Evolutionary conservation across 2,888 invertebrate genomes (phyloP), one percentile per base, ranked within the genome.

Genomic region (Stegana nigrithorax): DNA sequence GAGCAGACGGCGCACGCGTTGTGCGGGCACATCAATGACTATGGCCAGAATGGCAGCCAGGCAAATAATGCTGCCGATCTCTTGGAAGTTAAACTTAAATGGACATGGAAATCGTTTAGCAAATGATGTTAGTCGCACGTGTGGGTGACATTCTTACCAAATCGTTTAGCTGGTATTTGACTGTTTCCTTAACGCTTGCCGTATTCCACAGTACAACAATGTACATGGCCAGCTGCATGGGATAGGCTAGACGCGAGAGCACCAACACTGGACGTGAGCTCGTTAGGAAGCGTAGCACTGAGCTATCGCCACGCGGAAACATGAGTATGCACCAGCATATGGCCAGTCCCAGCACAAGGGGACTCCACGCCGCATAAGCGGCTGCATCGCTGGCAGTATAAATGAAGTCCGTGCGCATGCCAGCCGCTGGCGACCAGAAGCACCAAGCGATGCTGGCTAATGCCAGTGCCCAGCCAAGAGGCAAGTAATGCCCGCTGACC

Each of bases 1-100:
- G 8, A 83, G 42, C 10, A 83, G 71, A 51, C 73, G 73, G 4
- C 82, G 79, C 12, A 83, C 66, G 64, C 87, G 87, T 74, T 91
- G 91, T 86, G 91, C 89, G 2, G 92, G 92, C 70, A 90, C 87
- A 72, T 92, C 89, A 63, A 92, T 88, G 36, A 91, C 86, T 59
- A 92, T 75, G 0, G 91, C 90, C 63, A 91, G 70, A 47, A 89
- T 65, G 12, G 86, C 80, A 1, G 91, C 89, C 51, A 87, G 83
- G 17, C 87, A 51, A 39, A 90, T 64, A 62, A 91, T 89, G 23
- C 83, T 74, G 10, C 82, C 75, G 62, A 89, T 84, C 85, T 91
- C 91, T 71, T 87, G 83, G 0, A 87, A 69, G 72, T 89, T 88
- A 8, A 91, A 73, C 91, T 91, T 85, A 69, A 17, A 29, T 1